These are phyloP conservation scores for Onychomys torridus DNA, from an alignment of 2,797 vertebrate species.

Conservation along the genomic window DNA sequence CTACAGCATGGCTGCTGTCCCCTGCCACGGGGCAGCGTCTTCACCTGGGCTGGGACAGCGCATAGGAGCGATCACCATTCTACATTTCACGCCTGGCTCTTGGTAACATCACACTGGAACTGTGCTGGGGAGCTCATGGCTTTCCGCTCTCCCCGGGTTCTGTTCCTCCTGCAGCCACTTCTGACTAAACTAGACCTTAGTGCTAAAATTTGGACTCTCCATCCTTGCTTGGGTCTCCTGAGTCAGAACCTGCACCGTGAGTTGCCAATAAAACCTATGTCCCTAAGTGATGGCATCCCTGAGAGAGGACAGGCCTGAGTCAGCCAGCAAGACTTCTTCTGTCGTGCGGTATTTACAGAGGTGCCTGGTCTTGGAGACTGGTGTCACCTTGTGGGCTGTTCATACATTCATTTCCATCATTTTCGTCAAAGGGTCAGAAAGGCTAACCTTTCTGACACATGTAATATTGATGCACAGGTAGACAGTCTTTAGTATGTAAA, in stretches of 20 bases:
- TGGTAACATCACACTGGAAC: background rate
- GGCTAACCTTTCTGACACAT: background rate
- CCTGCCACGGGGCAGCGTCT: background rate
- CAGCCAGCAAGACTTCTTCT: background rate
- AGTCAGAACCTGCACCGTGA: background rate
- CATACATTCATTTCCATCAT: background rate
- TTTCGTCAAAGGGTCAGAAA: conserved; percentile 31
- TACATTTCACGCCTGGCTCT: background rate
- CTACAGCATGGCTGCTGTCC: background rate
- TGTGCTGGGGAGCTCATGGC: background rate
- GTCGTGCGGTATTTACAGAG: background rate
- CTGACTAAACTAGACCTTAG: background rate
- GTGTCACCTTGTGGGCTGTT: background rate
- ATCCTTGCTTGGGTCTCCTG: background rate
- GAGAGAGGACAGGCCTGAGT: background rate
- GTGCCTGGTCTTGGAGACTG: background rate
- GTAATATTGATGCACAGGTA: background rate
- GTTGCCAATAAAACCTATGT: background rate
- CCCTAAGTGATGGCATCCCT: background rate
- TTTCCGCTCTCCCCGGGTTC: background rate
- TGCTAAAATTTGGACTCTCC: background rate
- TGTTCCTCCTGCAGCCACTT: background rate
- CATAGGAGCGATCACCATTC: background rate
- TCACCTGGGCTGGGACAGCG: background rate
- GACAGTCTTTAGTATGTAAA: conserved; percentile 29